Evolutionary conservation across 2,797 vertebrate genomes (phyloP), one percentile per base, ranked within the genome.

Genomic region (Acomys russatus): DNA sequence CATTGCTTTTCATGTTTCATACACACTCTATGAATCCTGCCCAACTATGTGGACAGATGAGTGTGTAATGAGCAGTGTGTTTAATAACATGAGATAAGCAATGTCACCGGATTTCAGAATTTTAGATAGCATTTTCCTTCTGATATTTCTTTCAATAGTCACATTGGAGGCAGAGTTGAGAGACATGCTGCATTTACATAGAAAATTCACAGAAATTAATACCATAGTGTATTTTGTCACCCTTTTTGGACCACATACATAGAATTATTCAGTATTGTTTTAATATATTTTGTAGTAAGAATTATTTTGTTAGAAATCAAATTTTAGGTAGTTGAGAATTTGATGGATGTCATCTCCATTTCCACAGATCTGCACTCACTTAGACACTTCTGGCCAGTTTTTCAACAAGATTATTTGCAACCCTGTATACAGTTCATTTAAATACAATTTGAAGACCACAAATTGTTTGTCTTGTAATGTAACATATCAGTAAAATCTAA

Each of bases 261-360:
- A 49, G 28, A 49, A 63, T 59, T 44, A 14, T 82, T 59, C 12
- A 25, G 49, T 0, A 0, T 1, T 33, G 2, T 61, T 84, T 70
- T 80, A 79, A 30, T 76, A 44, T 38, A 28, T 88, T 93, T 9
- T 74, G 20, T 33, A 66, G 30, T 1, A 85, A 89, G 59, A 4
- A n/a, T 90, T 88, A 56, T 9, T 38, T 79, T 92, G 86, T 92
- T 61, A 92, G 33, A 96, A 88, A 90, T 85, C 88, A 94, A 17
- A 2, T 74, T 94, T 56, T 28, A 71, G 56, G 9, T 74, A 35
- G 22, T 14, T n/a, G 18, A 74, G 14, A 86, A 86, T 68, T 9
- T 49, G 17, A 20, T 64, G 59, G 11, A 23, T 23, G 11, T 92
- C 56, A 25, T 56, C 35, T 73, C 28, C 9, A 61, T 77, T 90